A percentile compares a stretch with the other conserved stretches of the same genome.
These are phyloP conservation scores for Entelurus aequoreus DNA, from an alignment of 2,113 vertebrate species.

Conservation along the genomic window DNA sequence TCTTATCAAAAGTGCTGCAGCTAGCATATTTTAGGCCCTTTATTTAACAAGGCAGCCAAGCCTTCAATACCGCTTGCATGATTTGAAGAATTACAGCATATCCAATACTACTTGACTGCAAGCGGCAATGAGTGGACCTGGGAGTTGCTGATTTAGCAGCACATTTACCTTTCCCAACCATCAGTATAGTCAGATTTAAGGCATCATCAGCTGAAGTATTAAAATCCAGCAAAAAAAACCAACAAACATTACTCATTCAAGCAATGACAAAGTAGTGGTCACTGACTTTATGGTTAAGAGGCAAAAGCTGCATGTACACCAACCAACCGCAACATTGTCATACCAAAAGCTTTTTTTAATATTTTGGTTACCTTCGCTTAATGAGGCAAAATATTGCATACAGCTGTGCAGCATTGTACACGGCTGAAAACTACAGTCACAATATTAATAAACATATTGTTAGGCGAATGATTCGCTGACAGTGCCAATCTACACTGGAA, in stretches of 20 bases:
- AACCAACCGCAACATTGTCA: too few relatives aligned
- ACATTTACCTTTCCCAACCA: background rate
- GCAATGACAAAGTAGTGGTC: background rate
- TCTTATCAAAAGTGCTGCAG: conserved; percentile 38
- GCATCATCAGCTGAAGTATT: background rate
- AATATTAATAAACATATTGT: too few relatives aligned
- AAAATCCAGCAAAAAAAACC: background rate
- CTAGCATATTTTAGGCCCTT: conserved; percentile 40
- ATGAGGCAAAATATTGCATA: too few relatives aligned
- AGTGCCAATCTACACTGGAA: too few relatives aligned
- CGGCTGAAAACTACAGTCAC: too few relatives aligned
- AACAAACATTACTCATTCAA: background rate
- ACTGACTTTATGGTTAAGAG: too few relatives aligned
- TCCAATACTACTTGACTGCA: conserved; percentile 7
- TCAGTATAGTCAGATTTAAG: background rate
- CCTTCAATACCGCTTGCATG: conserved; percentile 43
- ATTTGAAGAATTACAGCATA: conserved; percentile 41
- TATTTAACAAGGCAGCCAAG: conserved; percentile 39
- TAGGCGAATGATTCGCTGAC: too few relatives aligned
- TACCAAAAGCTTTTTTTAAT: too few relatives aligned
- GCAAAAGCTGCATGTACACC: background rate
- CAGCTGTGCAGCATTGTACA: too few relatives aligned
- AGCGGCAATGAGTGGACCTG: conserved; percentile 13
- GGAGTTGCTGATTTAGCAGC: conserved; percentile 4
- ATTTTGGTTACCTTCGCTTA: too few relatives aligned